Conservation (phyloP, 2,113 vertebrate genomes). For the Tenrec ecaudatus region DNA sequence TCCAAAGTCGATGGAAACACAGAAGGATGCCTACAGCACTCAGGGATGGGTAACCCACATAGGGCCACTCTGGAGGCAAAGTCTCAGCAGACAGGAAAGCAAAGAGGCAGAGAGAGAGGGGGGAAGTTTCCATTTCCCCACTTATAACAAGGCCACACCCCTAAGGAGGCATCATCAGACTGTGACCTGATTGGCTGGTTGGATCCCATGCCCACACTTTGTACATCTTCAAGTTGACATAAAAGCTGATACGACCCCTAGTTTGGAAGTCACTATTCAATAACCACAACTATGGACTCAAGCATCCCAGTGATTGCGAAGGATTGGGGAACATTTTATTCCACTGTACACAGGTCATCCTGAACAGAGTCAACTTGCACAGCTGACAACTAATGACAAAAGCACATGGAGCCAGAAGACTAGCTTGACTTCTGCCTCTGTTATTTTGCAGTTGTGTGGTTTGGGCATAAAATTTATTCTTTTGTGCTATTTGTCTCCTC, state of each 20-base stretch:
- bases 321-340: not conserved
- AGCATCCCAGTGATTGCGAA: not conserved
- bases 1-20: too few relatives aligned
- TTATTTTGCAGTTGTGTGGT: not conserved
- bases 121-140: too few relatives aligned
- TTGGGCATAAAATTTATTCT: not conserved
- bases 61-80: too few relatives aligned
- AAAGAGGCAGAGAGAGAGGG: too few relatives aligned
- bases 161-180: too few relatives aligned
- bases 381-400: not conserved
- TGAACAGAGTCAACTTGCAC: not conserved
- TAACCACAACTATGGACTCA: not conserved
- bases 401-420: not conserved
- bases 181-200: too few relatives aligned
- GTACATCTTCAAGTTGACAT: too few relatives aligned
- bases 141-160: too few relatives aligned
- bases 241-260: not conserved
- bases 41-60: too few relatives aligned
- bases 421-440: not conserved
- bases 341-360: not conserved
- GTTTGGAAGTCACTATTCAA: not conserved
- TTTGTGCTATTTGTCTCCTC: not conserved
- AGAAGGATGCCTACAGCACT: too few relatives aligned
- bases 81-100: too few relatives aligned
- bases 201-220: too few relatives aligned